A percentile compares a stretch with the other conserved stretches of the same genome.
Conservation (phyloP, 2,888 invertebrate species). For the Gymnosoma rotundatum region DNA sequence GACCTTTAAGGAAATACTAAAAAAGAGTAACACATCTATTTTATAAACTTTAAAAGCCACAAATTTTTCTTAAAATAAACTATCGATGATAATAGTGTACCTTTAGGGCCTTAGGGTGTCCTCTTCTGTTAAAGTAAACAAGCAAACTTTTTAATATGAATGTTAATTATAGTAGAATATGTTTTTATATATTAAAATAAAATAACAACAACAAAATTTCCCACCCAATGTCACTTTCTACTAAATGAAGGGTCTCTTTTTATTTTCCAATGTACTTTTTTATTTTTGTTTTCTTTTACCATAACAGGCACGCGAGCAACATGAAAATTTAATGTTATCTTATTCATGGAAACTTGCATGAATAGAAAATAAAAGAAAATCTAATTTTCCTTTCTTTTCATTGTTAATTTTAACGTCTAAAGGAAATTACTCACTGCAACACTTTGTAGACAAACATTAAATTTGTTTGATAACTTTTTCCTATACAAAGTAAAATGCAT, state of each 20-base stretch:
- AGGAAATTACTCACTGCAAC: slow-evolving; percentile 29
- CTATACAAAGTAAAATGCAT: not conserved
- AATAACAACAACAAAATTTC: slow-evolving; percentile 40
- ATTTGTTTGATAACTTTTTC: slow-evolving; percentile 14
- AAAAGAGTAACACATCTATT: too few relatives aligned
- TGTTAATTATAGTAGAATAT: slow-evolving; percentile 53
- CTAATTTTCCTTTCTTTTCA: slow-evolving; percentile 58
- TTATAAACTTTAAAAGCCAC: too few relatives aligned
- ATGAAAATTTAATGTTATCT: slow-evolving; percentile 39
- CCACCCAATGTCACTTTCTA: slow-evolving; percentile 70
- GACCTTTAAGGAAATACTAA: too few relatives aligned
- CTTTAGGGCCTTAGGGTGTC: not conserved
- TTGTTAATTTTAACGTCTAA: slow-evolving; percentile 25
- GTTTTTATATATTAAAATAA: slow-evolving; percentile 30
- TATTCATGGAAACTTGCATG: slow-evolving; percentile 21
- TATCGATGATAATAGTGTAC: not conserved
- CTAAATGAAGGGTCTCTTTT: slow-evolving; percentile 58
- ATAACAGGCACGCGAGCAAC: slow-evolving; percentile 63
- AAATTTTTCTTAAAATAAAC: too few relatives aligned
- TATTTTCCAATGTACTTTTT: not conserved
- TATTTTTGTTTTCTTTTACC: slow-evolving; percentile 41
- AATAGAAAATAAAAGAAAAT: slow-evolving; percentile 39
- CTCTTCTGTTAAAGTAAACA: not conserved
- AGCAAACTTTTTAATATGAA: slow-evolving; percentile 6
- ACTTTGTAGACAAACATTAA: slow-evolving; percentile 31